Evolutionary conservation across 2,113 vertebrate genomes (phyloP).

Genomic region (Campylomormyrus tamandua): DNA sequence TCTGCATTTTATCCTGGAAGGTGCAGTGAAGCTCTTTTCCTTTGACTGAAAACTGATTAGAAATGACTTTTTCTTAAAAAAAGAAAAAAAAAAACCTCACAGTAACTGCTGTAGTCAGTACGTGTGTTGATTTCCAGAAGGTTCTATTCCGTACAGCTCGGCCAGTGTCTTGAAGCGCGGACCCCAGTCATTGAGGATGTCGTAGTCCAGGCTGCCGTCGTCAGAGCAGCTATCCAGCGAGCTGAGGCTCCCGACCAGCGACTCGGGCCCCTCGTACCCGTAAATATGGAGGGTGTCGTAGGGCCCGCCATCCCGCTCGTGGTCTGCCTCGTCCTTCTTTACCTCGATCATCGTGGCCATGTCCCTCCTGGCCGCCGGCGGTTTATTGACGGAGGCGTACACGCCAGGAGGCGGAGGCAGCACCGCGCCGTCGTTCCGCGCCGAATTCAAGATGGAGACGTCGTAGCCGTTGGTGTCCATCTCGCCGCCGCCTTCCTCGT

Average conservation of each 20-base stretch:
- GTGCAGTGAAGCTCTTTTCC: neutral
- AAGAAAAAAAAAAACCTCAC: slow-evolving; percentile 3
- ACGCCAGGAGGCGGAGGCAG: slow-evolving; percentile 41
- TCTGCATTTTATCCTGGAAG: neutral
- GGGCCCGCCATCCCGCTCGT: slow-evolving; percentile 75
- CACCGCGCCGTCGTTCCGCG: slow-evolving; percentile 58
- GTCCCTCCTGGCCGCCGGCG: slow-evolving; percentile 66
- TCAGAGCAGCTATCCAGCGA: slow-evolving; percentile 76
- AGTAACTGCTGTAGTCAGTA: slow-evolving; percentile 43
- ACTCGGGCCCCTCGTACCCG: slow-evolving; percentile 83
- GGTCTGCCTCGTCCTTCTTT: slow-evolving; percentile 91
- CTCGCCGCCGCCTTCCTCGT: slow-evolving; percentile 94
- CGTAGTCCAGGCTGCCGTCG: slow-evolving; percentile 79
- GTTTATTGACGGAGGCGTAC: slow-evolving; percentile 74
- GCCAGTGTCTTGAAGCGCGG: slow-evolving; percentile 89
- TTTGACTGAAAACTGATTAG: neutral
- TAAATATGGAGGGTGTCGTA: slow-evolving; percentile 94
- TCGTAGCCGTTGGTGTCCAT: slow-evolving; percentile 98
- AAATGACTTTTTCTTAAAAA: neutral
- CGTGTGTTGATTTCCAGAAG: slow-evolving; percentile 45
- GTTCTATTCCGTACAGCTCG: slow-evolving; percentile 79
- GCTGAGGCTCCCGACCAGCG: slow-evolving; percentile 84
- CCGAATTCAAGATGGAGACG: slow-evolving; percentile 84
- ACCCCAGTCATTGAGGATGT: slow-evolving; percentile 92
- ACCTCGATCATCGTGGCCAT: slow-evolving; percentile 90